Percentiles rank a stretch among this genome's conserved stretches.
phyloP scores from a whole-genome alignment of 2,888 invertebrate species.

The Dromius quadrimaculatus region DNA sequence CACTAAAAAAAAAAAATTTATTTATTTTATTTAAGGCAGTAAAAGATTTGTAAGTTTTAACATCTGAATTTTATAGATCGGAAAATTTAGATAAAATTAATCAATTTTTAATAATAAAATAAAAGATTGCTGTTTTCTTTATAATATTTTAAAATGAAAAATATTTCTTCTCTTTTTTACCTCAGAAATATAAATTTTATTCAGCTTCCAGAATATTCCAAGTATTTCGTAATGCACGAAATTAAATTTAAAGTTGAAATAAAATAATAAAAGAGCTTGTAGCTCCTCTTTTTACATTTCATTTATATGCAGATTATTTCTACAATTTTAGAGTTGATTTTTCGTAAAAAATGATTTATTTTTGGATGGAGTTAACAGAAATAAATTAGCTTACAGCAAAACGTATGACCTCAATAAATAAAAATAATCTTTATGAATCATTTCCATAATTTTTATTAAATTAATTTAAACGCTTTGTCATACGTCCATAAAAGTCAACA shows the following conservation, averaged over 20 bases:
- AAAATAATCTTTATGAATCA: background rate
- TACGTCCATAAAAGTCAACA: background rate
- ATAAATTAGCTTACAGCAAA: background rate
- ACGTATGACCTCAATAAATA: no score
- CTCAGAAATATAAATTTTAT: background rate
- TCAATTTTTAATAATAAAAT: background rate
- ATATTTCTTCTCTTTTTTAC: no score
- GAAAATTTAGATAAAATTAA: background rate
- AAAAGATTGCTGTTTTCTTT: no score
- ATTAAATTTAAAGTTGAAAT: background rate
- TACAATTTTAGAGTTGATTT: background rate
- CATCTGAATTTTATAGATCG: no score
- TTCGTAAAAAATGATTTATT: background rate
- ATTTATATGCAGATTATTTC: conserved; percentile 7
- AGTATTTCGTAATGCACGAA: background rate
- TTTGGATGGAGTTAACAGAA: background rate
- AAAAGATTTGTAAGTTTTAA: background rate
- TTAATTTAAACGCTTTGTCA: background rate
- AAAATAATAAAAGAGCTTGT: conserved; percentile 1
- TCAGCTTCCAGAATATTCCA: background rate
- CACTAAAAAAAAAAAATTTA: conserved; percentile 70
- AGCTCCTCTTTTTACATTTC: background rate
- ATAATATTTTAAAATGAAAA: no score
- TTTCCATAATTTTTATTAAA: background rate
- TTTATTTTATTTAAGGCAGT: background rate